These are phyloP conservation scores for Thymelicus acteon DNA, from an alignment of 2,888 invertebrate species.

Conservation along the genomic window DNA sequence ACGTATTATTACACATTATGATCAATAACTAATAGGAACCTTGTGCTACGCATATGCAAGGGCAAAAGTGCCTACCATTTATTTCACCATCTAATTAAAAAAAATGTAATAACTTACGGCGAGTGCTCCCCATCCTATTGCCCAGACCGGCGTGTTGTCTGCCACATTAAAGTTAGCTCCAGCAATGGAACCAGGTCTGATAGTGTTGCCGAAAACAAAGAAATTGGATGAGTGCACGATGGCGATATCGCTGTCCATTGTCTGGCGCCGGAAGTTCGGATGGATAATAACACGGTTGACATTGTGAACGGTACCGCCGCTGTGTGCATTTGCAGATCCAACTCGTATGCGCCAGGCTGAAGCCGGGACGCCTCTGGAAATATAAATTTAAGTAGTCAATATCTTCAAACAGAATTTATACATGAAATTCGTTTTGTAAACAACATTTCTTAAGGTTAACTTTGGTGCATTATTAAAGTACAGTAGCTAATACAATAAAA, in stretches of 20 bases:
- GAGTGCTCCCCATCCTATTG: conserved; percentile 28
- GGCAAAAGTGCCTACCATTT: too few relatives aligned
- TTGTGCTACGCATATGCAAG: too few relatives aligned
- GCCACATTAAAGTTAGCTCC: conserved; percentile 16
- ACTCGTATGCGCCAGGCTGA: conserved; percentile 48
- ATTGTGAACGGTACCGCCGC: conserved; percentile 49
- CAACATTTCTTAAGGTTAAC: too few relatives aligned
- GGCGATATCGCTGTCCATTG: conserved; percentile 22
- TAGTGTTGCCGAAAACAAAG: conserved; percentile 6
- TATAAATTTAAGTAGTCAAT: too few relatives aligned
- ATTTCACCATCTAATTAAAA: too few relatives aligned
- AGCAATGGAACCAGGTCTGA: conserved; percentile 21
- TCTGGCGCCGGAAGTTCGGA: conserved; percentile 10
- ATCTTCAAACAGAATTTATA: neutral
- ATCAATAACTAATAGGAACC: too few relatives aligned
- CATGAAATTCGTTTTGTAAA: too few relatives aligned
- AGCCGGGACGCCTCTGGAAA: conserved; percentile 6
- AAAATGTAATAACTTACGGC: conserved; percentile 13
- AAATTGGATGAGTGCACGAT: neutral
- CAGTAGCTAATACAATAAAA: too few relatives aligned
- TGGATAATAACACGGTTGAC: conserved; percentile 38
- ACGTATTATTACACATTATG: too few relatives aligned
- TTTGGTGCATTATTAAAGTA: too few relatives aligned
- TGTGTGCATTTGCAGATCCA: conserved; percentile 49
- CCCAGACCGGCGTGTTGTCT: conserved; percentile 18